Percentiles rank a stretch among this genome's conserved stretches.
These are phyloP conservation scores for Spisula subtruncata DNA, from an alignment of 2,888 invertebrate genomes.

Conservation along the genomic window DNA sequence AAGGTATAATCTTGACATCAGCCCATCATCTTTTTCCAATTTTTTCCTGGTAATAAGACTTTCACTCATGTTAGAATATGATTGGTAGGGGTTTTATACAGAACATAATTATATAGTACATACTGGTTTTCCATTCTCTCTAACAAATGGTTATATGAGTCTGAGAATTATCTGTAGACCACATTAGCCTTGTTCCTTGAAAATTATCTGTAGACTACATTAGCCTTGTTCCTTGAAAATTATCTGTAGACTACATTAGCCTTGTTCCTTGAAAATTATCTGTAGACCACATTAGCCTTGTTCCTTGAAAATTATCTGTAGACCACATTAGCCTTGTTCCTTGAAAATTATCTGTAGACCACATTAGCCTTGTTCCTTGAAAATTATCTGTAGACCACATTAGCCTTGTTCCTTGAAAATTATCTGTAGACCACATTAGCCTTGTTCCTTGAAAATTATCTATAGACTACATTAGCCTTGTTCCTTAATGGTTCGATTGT, in stretches of 20 bases:
- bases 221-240: too few relatives aligned
- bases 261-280: neutral
- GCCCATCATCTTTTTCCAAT: neutral
- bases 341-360: neutral
- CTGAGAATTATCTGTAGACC: neutral
- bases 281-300: neutral
- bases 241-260: neutral
- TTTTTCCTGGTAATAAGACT: conserved; percentile 1
- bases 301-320: neutral
- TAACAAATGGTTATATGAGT: neutral
- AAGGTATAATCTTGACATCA: neutral
- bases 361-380: neutral
- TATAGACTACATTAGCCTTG: neutral
- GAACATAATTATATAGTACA: too few relatives aligned
- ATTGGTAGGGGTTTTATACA: too few relatives aligned
- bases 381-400: neutral
- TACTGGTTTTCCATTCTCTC: neutral
- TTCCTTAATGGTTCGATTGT: neutral
- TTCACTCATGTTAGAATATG: neutral
- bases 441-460: neutral
- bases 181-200: neutral
- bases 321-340: too few relatives aligned
- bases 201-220: too few relatives aligned
- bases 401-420: neutral
- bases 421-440: neutral